Evolutionary conservation across 2,113 vertebrate species (phyloP).

Genomic region (Tragulus kanchil): DNA sequence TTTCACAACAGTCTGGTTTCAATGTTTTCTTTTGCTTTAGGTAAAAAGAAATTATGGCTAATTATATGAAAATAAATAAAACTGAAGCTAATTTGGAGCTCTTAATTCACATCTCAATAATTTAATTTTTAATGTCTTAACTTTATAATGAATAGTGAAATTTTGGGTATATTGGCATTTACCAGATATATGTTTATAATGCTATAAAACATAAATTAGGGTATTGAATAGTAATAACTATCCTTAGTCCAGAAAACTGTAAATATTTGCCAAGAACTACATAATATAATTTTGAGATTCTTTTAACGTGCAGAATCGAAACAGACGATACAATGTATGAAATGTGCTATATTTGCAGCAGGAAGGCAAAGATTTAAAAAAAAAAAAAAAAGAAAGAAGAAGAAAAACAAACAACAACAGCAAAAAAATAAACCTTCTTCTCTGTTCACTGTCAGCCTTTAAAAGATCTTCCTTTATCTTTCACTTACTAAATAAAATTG

Average conservation of each 20-base stretch:
- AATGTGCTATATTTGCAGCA: slow-evolving; percentile 66
- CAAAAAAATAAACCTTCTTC: slow-evolving; percentile 51
- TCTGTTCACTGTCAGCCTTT: slow-evolving; percentile 72
- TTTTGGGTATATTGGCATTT: slow-evolving; percentile 64
- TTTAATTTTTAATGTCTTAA: slow-evolving; percentile 62
- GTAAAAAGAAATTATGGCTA: slow-evolving; percentile 63
- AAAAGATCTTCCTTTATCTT: slow-evolving; percentile 21
- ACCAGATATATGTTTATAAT: background rate
- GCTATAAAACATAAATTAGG: slow-evolving; percentile 59
- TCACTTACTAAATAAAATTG: slow-evolving; percentile 67
- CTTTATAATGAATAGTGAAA: slow-evolving; percentile 53
- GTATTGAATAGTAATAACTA: slow-evolving; percentile 70
- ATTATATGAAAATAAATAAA: slow-evolving; percentile 63
- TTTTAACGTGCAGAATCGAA: slow-evolving; percentile 66
- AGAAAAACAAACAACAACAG: background rate
- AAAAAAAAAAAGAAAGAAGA: background rate
- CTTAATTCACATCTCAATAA: slow-evolving; percentile 58
- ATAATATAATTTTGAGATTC: slow-evolving; percentile 55
- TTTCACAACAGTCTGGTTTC: background rate
- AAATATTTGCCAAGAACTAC: slow-evolving; percentile 63
- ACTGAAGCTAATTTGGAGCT: slow-evolving; percentile 40
- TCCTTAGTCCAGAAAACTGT: slow-evolving; percentile 67
- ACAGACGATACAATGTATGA: slow-evolving; percentile 50
- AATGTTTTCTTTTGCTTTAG: slow-evolving; percentile 29
- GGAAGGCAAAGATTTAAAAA: slow-evolving; percentile 59